Conservation (phyloP, 2,797 vertebrate genomes). For the Tarsius wallacei region DNA sequence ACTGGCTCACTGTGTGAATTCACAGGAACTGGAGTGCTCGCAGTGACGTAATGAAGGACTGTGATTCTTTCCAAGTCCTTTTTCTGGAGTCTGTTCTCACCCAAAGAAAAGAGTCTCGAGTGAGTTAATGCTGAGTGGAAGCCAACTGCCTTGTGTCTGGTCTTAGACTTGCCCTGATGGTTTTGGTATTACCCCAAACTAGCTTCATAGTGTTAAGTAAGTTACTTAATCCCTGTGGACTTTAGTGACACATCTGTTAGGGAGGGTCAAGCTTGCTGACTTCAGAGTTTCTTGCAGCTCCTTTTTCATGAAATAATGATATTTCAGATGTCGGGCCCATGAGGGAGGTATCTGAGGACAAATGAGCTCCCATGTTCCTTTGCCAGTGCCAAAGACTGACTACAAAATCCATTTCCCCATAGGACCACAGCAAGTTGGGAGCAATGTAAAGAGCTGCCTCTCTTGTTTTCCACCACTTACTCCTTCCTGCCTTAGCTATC, state of each 20-base stretch:
- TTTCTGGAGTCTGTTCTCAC: neutral
- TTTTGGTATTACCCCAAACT: neutral
- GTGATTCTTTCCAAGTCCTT: neutral
- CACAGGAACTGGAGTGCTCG: neutral
- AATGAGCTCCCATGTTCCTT: neutral
- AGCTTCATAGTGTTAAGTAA: neutral
- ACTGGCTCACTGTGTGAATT: neutral
- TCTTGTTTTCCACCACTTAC: neutral
- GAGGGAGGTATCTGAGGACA: neutral
- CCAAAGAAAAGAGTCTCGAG: neutral
- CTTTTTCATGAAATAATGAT: constrained; percentile 12
- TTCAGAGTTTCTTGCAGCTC: neutral
- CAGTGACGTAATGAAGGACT: neutral
- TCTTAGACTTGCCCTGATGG: neutral
- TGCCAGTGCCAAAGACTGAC: neutral
- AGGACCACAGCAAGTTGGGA: neutral
- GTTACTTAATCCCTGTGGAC: neutral
- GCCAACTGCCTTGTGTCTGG: neutral
- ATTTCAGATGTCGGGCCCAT: neutral
- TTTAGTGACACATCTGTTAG: neutral
- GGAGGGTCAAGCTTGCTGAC: neutral
- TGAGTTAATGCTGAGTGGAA: neutral
- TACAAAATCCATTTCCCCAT: neutral
- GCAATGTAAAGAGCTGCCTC: neutral
- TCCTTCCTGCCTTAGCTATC: neutral